Conservation (phyloP, 2,797 vertebrate genomes). For the Naso thynnoides region DNA sequence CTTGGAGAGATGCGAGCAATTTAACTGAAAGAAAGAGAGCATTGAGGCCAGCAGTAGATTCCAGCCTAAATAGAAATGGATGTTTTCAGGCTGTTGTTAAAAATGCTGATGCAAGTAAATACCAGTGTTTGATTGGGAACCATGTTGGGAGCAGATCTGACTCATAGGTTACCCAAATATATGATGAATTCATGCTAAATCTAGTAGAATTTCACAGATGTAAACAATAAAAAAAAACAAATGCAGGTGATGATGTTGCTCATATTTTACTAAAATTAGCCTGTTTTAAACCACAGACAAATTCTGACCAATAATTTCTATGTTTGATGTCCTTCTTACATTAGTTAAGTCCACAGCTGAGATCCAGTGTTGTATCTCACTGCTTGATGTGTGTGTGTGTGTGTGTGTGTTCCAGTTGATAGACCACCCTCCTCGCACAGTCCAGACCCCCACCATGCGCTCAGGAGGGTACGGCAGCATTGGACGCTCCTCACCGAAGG, state of each 20-base stretch:
- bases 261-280: no score
- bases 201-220: no score
- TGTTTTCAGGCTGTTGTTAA: background rate
- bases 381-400: constrained; percentile 25
- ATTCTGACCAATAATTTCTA: background rate
- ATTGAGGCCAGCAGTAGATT: constrained; percentile 9
- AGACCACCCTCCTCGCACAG: constrained; percentile 88
- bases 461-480: constrained; percentile 90
- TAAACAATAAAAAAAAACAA: no score
- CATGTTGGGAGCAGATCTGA: background rate
- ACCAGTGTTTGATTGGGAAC: background rate
- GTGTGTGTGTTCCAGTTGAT: constrained; percentile 78
- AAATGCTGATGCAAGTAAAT: constrained; percentile 1
- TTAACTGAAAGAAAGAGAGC: background rate
- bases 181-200: no score
- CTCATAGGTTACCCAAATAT: no score
- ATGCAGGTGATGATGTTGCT: no score
- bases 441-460: constrained; percentile 92
- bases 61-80: background rate
- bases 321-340: background rate
- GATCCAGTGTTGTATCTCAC: background rate
- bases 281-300: no score
- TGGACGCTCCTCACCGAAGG: constrained; percentile 91
- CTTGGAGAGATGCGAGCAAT: constrained; percentile 25
- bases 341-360: background rate